Base-by-base conservation (phyloP, 2,888 invertebrate genomes). In the Diplazon laetatorius region DNA sequence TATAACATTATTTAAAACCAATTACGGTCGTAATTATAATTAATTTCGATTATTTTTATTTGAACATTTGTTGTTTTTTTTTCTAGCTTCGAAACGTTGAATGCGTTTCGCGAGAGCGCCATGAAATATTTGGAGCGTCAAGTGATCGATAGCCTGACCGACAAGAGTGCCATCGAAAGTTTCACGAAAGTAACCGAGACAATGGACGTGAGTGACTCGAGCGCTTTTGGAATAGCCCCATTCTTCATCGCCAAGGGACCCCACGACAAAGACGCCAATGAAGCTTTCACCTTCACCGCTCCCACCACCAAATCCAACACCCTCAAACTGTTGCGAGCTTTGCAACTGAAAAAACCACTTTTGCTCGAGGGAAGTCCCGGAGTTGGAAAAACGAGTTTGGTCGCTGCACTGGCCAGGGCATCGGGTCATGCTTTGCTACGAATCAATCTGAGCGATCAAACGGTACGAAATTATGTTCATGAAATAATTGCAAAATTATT, bases 381-480 rank as follows among this genome's bases (percentile, higher is more conserved):
- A 1, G 99, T 99, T 18, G 99, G 99, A 2, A 99, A 99, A 92
- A 99, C 99, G 0, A 98, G 98, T 83, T 93, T 99, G 70, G 96
- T 99, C 1, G 95, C 95, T 68, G 98, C 98, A 25, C 92, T 99
- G 46, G 98, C 99, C 0, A 95, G 94, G 87, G 94, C 94, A 8
- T 94, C 97, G 1, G 96, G 97, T 1, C 95, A 97, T 89, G 93
- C 94, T 87, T 94, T 99, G 37, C 95, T 98, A 12, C 93, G 99
- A 55, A 97, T 99, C 76, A 99, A 99, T 93, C 93, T 99, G 59
- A 99, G 99, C 62, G 99, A 99, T 88, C 99, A 99, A 92, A 99
- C 99, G 42, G 96, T 97, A 92, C 92, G 93, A 92, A 80, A 35
- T 18, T 20, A 8, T 1, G 5, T 48, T 20, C 3, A 2, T 48